Evolutionary conservation across 2,113 vertebrate genomes (phyloP), one percentile per base, ranked within the genome.

Genomic region (Rhynchomys soricoides): DNA sequence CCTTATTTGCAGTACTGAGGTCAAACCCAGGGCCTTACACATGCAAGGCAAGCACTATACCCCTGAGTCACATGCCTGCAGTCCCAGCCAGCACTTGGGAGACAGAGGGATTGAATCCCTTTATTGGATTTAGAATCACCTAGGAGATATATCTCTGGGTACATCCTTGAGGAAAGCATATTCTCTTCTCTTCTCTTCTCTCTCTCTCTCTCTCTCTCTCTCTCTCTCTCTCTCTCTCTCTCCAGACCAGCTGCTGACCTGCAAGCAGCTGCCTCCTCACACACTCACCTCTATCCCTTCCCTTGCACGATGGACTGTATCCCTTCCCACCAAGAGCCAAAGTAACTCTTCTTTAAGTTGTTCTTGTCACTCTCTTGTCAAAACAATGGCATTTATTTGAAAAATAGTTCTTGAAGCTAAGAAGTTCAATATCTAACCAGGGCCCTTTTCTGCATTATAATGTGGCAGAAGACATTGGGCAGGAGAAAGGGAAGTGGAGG

Each of bases 341-440:
- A 31, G 57, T 10, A 64, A 45, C 15, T 57, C 37, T 92, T 83
- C 87, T 83, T 93, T 90, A 85, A 75, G 55, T 55, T 81, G 57
- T 57, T 86, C 97, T 92, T 59, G 31, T 31, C 77, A 52, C 88
- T 26, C 87, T 85, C 12, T 85, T 92, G 73, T 94, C 64, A 83
- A 93, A 81, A 15, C 11, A 87, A 81, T 13, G 57, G 29, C 34
- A 77, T 50, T 26, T 16, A 57, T 57, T 43, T 31, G 26, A 24
- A 17, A 57, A 17, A 12, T 8, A 37, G 29, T 89, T 89, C 71
- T 89, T 16, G 74, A 62, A 74, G 55, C 81, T 43, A 59, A 71
- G 52, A 73, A 48, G 43, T 26, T 24, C 3, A 29, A 34, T 59
- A 43, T 22, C 24, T 34, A 73, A 7, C 9, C 3, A 66, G 17